A percentile compares a stretch with the other conserved stretches of the same genome.
Conservation (phyloP, 2,113 vertebrate species). For the Asarcornis scutulata region DNA sequence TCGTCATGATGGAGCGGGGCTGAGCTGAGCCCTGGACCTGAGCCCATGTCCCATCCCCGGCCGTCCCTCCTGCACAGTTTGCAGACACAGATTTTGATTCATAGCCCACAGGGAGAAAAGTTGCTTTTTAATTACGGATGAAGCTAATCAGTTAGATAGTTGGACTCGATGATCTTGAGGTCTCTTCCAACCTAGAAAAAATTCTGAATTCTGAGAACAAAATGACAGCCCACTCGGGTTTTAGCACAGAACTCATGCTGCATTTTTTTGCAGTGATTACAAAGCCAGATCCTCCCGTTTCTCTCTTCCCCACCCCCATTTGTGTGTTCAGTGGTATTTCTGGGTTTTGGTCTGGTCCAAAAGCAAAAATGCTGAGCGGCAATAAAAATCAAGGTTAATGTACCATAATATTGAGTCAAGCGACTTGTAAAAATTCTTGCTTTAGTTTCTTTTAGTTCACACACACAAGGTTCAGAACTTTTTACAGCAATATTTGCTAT, state of each 20-base stretch:
- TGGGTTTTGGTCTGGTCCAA: slow-evolving; percentile 5
- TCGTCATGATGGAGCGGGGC: neutral
- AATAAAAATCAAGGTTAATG: slow-evolving; percentile 61
- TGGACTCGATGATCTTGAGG: too few relatives aligned
- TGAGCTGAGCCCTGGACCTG: neutral
- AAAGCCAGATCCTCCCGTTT: neutral
- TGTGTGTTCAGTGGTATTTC: neutral
- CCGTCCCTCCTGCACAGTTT: neutral
- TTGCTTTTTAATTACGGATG: neutral
- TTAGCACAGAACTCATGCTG: neutral
- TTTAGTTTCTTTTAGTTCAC: slow-evolving; percentile 36
- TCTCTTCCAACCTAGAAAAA: too few relatives aligned
- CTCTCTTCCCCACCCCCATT: neutral
- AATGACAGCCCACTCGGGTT: neutral
- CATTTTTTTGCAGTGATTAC: neutral
- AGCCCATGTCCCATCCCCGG: neutral
- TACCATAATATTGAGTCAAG: slow-evolving; percentile 52
- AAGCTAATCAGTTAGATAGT: neutral
- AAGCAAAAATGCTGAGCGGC: neutral
- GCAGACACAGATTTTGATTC: neutral
- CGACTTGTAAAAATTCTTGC: slow-evolving; percentile 60
- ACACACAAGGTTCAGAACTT: slow-evolving; percentile 9
- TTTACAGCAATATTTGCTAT: slow-evolving; percentile 19
- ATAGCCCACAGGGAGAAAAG: neutral
- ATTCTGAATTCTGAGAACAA: too few relatives aligned